These are phyloP conservation scores for Epizoanthus ramosus DNA, from an alignment of 92 coral and sea anemone genomes.

Conservation along the genomic window DNA sequence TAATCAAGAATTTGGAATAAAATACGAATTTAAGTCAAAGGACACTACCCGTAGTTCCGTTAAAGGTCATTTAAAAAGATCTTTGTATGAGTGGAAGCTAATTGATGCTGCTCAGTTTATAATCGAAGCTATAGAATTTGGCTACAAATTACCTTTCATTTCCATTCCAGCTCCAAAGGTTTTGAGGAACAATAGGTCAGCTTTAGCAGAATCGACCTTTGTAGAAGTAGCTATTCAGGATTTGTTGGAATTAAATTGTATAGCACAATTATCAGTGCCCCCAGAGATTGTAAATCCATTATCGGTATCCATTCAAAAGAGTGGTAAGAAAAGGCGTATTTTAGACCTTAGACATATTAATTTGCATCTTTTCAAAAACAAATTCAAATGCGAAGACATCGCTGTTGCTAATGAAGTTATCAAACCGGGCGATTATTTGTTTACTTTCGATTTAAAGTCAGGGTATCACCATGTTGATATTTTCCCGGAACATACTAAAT, in stretches of 20 bases:
- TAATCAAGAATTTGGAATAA: constrained; percentile 1
- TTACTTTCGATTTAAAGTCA: constrained; percentile 53
- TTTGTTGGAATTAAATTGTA: constrained; percentile 14
- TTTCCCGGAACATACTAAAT: constrained; percentile 35
- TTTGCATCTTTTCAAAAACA: constrained; percentile 28
- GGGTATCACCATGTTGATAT: constrained; percentile 54
- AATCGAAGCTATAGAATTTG: not conserved
- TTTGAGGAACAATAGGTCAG: constrained; percentile 11
- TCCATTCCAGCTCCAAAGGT: not conserved
- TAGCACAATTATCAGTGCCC: constrained; percentile 14
- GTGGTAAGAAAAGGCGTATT: constrained; percentile 46
- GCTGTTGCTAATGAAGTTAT: constrained; percentile 31
- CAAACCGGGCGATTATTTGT: constrained; percentile 47
- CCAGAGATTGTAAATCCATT: constrained; percentile 35
- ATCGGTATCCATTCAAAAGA: constrained; percentile 25
- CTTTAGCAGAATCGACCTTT: not conserved
- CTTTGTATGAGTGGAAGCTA: too few relatives aligned
- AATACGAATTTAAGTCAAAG: not conserved
- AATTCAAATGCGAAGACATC: constrained; percentile 52
- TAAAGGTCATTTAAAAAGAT: too few relatives aligned
- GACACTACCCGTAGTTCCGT: not conserved
- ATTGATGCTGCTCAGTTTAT: constrained; percentile 3
- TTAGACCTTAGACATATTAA: constrained; percentile 62
- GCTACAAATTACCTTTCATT: not conserved
- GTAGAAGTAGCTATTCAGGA: constrained; percentile 29